Conservation (phyloP, 2,888 invertebrate genomes). For the Patella depressa region DNA sequence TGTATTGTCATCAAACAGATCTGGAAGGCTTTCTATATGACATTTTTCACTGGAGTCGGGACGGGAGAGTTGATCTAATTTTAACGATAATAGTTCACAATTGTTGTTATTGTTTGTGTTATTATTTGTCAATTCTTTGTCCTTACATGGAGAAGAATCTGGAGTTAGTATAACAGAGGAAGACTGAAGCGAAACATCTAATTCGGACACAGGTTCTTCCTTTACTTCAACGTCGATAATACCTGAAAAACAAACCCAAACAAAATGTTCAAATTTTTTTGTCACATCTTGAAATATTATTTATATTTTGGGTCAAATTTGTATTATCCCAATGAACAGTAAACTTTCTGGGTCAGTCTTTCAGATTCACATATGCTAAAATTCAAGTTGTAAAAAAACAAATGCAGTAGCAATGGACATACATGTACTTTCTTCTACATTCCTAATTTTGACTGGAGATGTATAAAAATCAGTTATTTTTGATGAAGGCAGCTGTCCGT, state of each 20-base stretch:
- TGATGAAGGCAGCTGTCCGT: constrained; percentile 21
- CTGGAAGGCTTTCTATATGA: background rate
- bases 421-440: background rate
- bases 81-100: background rate
- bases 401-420: too few species aligned
- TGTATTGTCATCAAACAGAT: constrained; percentile 2
- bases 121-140: constrained; percentile 20
- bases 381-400: too few species aligned
- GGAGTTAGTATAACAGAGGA: constrained; percentile 55
- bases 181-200: constrained; percentile 25
- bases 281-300: too few species aligned
- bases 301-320: too few species aligned
- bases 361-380: too few species aligned
- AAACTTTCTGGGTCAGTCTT: too few species aligned
- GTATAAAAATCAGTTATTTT: constrained; percentile 45
- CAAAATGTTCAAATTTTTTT: too few species aligned
- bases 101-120: constrained; percentile 6
- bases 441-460: background rate
- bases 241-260: too few species aligned
- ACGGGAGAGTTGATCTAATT: background rate
- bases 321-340: too few species aligned
- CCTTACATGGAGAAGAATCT: constrained; percentile 53
- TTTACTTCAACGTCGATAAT: background rate
- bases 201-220: constrained; percentile 8
- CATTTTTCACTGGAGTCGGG: background rate